Evolutionary conservation across 1,140 invertebrate species (phyloP).

Genomic region (Drosophila saltans): DNA sequence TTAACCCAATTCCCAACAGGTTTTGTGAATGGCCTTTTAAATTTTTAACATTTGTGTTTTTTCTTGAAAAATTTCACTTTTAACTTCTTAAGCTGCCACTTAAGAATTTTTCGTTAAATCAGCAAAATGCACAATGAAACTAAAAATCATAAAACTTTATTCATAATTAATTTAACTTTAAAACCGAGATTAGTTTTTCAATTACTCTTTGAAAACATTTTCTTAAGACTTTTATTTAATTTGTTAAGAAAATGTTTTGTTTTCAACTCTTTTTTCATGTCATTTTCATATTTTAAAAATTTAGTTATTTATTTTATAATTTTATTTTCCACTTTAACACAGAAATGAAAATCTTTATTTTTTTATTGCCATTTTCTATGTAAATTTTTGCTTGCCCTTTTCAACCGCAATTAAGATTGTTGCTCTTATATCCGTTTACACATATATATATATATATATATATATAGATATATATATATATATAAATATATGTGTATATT

Average conservation of each 20-base stretch:
- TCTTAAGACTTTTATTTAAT: not conserved
- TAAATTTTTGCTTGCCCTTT: slow-evolving; percentile 47
- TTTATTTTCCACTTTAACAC: not conserved
- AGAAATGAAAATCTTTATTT: not conserved
- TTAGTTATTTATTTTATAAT: slow-evolving; percentile 1
- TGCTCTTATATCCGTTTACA: slow-evolving; percentile 25
- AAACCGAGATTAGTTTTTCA: too few species aligned
- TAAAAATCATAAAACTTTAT: too few species aligned
- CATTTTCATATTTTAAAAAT: not conserved
- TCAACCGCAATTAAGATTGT: slow-evolving; percentile 78
- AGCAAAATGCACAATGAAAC: too few species aligned
- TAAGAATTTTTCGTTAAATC: too few species aligned
- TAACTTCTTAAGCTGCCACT: too few species aligned
- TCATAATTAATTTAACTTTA: too few species aligned
- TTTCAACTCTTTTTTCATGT: not conserved
- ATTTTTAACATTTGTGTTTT: too few species aligned
- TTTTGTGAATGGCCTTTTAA: not conserved
- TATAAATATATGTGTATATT: not conserved
- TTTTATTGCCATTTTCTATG: slow-evolving; percentile 44
- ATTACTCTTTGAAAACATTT: too few species aligned
- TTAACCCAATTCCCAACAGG: not conserved
- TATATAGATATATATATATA: not conserved
- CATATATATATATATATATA: slow-evolving; percentile 13
- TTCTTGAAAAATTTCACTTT: too few species aligned
- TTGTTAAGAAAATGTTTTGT: not conserved